Evolutionary conservation across 2,797 vertebrate species (phyloP).

Genomic region (Myripristis jacobus): DNA sequence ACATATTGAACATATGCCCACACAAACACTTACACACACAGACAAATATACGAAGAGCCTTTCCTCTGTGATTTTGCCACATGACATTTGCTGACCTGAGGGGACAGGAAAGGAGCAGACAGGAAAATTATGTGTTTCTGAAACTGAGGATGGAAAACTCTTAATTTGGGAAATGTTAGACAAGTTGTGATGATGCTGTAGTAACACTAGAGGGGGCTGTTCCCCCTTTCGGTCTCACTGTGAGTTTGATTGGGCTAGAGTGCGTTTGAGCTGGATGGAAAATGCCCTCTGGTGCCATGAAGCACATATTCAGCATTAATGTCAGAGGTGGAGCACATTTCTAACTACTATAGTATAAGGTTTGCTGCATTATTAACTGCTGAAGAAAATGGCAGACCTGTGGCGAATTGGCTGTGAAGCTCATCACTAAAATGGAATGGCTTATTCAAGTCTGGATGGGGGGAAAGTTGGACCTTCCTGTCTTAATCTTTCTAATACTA

Average conservation of each 20-base stretch:
- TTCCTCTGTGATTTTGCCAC: slow-evolving; percentile 39
- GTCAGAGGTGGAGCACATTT: not conserved
- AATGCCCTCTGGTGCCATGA: not conserved
- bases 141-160: slow-evolving; percentile 23
- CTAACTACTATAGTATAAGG: not conserved
- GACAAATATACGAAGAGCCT: slow-evolving; percentile 18
- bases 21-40: slow-evolving; percentile 27
- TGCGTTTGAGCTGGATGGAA: not conserved
- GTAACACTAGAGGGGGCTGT: slow-evolving; percentile 65
- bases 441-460: no score
- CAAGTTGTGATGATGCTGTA: no score
- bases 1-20: not conserved
- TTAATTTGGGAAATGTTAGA: slow-evolving; percentile 13
- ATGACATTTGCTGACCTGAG: slow-evolving; percentile 33
- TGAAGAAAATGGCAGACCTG: not conserved
- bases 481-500: slow-evolving; percentile 8
- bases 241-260: not conserved
- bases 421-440: slow-evolving; percentile 1
- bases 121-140: not conserved
- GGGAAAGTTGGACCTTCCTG: not conserved
- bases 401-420: not conserved
- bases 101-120: slow-evolving; percentile 18
- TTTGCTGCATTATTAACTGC: not conserved
- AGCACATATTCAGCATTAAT: not conserved
- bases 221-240: slow-evolving; percentile 10